Evolutionary conservation across 2,797 vertebrate genomes (phyloP).

Genomic region (Masticophis lateralis): DNA sequence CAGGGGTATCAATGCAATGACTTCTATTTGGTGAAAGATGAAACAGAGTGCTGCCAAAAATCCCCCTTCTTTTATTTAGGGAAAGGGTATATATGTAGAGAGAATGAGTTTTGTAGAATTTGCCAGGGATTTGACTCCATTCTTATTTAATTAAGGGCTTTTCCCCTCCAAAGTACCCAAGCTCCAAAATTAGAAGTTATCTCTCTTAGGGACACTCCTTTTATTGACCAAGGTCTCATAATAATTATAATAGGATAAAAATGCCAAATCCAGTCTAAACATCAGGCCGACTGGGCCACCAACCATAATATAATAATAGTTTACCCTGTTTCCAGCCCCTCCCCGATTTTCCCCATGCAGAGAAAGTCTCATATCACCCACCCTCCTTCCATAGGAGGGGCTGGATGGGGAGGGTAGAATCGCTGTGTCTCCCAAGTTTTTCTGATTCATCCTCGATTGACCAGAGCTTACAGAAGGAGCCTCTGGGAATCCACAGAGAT

Average conservation of each 20-base stretch:
- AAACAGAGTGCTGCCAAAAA: background rate
- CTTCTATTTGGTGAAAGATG: background rate
- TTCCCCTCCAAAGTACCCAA: background rate
- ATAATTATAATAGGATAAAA: background rate
- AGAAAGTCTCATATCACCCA: background rate
- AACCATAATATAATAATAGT: background rate
- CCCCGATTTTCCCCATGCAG: slow-evolving; percentile 26
- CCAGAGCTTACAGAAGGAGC: background rate
- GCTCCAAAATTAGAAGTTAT: background rate
- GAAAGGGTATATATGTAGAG: background rate
- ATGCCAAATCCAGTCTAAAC: background rate
- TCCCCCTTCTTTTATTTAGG: background rate
- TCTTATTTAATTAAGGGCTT: background rate
- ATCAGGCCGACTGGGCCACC: background rate
- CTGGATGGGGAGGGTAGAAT: background rate
- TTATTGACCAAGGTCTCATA: background rate
- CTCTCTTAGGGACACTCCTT: background rate
- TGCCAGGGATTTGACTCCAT: background rate
- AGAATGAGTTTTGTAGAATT: background rate
- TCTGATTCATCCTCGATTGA: background rate
- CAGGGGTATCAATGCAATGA: background rate
- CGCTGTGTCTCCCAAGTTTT: background rate
- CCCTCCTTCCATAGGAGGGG: background rate
- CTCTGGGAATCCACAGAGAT: slow-evolving; percentile 17
- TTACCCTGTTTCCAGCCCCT: slow-evolving; percentile 10